phyloP scores from a whole-genome alignment of 2,797 vertebrate species.

The Gymnodraco acuticeps region DNA sequence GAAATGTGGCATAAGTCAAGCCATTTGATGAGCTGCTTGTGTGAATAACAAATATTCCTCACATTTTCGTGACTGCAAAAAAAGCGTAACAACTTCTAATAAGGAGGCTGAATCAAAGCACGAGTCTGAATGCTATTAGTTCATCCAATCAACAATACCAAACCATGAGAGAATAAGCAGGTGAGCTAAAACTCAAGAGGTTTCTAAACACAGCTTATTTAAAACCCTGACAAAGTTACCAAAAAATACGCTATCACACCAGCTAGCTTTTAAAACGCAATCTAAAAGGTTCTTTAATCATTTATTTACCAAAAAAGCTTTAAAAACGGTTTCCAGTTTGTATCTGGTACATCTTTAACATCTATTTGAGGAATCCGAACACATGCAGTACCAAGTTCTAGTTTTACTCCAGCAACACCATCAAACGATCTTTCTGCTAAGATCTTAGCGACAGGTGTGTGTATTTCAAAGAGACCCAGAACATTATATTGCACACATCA shows the following conservation, averaged over 20 bases:
- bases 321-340: background rate
- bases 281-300: too few species aligned
- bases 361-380: conserved; percentile 6
- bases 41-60: background rate
- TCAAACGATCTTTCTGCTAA: conserved; percentile 13
- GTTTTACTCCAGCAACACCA: background rate
- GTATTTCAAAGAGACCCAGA: conserved; percentile 41
- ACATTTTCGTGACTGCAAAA: conserved; percentile 21
- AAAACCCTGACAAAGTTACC: background rate
- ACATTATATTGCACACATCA: conserved; percentile 37
- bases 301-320: background rate
- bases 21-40: background rate
- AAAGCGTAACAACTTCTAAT: conserved; percentile 19
- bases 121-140: background rate
- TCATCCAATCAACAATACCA: background rate
- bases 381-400: background rate
- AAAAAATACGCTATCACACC: background rate
- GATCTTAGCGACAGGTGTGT: conserved; percentile 32
- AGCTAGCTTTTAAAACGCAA: too few species aligned
- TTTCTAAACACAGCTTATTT: conserved; percentile 4
- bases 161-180: conserved; percentile 11
- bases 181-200: conserved; percentile 24
- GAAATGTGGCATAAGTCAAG: conserved; percentile 1
- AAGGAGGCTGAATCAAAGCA: background rate
- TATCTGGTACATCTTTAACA: background rate